These are phyloP conservation scores for Barbus barbus DNA, from an alignment of 2,113 vertebrate species.

Conservation along the genomic window DNA sequence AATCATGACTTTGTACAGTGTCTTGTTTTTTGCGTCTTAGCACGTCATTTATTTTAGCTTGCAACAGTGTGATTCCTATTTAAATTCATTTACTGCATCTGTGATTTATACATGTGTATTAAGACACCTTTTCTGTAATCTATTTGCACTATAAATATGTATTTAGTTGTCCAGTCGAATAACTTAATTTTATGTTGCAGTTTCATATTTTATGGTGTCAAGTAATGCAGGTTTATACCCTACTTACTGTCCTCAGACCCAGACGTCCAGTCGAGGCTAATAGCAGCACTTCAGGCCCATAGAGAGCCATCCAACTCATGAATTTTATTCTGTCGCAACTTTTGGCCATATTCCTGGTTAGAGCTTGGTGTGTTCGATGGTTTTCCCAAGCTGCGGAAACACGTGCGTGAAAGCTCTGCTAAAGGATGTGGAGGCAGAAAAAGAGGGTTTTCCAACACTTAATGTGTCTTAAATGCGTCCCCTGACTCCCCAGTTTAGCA, in stretches of 20 bases:
- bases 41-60: no score
- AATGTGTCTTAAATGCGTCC: slow-evolving; percentile 79
- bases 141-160: no score
- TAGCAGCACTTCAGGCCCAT: slow-evolving; percentile 20
- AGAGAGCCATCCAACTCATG: slow-evolving; percentile 37
- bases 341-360: slow-evolving; percentile 65
- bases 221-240: slow-evolving; percentile 7
- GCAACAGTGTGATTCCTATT: no score
- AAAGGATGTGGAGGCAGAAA: slow-evolving; percentile 72
- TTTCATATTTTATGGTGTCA: background rate
- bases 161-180: no score
- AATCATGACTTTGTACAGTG: no score
- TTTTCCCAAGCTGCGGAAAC: slow-evolving; percentile 35
- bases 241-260: background rate
- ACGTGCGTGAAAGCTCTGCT: slow-evolving; percentile 69
- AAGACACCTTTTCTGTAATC: no score
- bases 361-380: slow-evolving; percentile 65
- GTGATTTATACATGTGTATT: no score
- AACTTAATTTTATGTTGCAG: background rate
- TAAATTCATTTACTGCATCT: no score
- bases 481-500: slow-evolving; percentile 30
- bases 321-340: slow-evolving; percentile 27
- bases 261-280: background rate
- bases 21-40: no score
- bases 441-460: slow-evolving; percentile 74